phyloP scores from a whole-genome alignment of 2,888 invertebrate species.

The Cabera pusaria region DNA sequence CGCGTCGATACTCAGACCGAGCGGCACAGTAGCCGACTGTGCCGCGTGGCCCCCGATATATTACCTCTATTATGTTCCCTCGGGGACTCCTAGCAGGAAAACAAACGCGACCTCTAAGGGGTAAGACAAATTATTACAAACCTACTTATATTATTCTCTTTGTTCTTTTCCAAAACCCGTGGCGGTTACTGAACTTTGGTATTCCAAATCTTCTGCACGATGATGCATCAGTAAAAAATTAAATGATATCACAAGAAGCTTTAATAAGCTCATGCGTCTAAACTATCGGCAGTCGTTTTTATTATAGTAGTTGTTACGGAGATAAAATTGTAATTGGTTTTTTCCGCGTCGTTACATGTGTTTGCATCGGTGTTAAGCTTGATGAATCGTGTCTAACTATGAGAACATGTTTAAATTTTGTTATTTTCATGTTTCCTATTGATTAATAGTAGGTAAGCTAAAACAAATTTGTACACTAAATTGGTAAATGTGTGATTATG shows the following conservation, averaged over 20 bases:
- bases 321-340: slow-evolving; percentile 46
- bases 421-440: too few relatives aligned
- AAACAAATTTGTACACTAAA: too few relatives aligned
- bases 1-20: slow-evolving; percentile 41
- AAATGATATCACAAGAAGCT: slow-evolving; percentile 23
- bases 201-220: slow-evolving; percentile 16
- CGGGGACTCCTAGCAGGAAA: slow-evolving; percentile 18
- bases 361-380: slow-evolving; percentile 19
- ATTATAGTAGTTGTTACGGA: slow-evolving; percentile 40
- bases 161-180: slow-evolving; percentile 19
- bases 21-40: slow-evolving; percentile 19
- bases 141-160: slow-evolving; percentile 10
- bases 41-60: slow-evolving; percentile 31
- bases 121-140: slow-evolving; percentile 23
- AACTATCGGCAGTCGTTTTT: slow-evolving; percentile 32
- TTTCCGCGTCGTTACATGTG: slow-evolving; percentile 43
- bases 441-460: too few relatives aligned
- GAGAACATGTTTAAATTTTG: slow-evolving; percentile 10
- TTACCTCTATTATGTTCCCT: slow-evolving; percentile 29
- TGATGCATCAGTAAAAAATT: slow-evolving; percentile 27
- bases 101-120: slow-evolving; percentile 15
- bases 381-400: slow-evolving; percentile 24
- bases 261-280: slow-evolving; percentile 21
- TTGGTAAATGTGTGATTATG: too few relatives aligned
- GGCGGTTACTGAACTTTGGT: slow-evolving; percentile 27